Evolutionary conservation across 2,113 vertebrate species (phyloP).

Genomic region (Colistium nudipinnis): DNA sequence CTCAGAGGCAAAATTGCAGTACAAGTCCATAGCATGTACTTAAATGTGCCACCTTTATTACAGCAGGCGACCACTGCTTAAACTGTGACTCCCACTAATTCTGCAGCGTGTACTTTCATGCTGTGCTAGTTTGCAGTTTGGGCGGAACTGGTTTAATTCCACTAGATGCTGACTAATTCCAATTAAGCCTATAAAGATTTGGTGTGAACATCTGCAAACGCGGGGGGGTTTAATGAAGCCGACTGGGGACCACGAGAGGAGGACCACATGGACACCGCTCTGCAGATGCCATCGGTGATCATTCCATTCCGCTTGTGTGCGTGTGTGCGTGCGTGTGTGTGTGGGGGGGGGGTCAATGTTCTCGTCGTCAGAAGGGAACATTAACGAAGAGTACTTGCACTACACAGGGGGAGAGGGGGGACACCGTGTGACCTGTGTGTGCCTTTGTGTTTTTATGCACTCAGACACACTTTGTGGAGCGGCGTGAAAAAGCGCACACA

Average conservation of each 20-base stretch:
- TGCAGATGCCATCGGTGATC: conserved; percentile 25
- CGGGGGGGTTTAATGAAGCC: conserved; percentile 50
- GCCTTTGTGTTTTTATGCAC: conserved; percentile 31
- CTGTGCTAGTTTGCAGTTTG: conserved; percentile 56
- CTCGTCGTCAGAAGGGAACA: conserved; percentile 11
- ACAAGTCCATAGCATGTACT: not conserved
- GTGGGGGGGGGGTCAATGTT: not conserved
- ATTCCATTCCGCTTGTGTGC: not conserved
- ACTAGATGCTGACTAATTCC: conserved; percentile 69
- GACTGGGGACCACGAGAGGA: conserved; percentile 34
- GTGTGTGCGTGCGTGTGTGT: not conserved
- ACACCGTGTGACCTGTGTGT: conserved; percentile 24
- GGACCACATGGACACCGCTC: conserved; percentile 23
- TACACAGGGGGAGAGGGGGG: conserved; percentile 2
- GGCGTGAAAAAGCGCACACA: conserved; percentile 37
- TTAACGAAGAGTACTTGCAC: conserved; percentile 12
- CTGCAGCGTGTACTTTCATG: conserved; percentile 35
- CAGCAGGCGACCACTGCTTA: conserved; percentile 1
- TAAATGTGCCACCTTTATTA: not conserved
- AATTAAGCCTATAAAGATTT: conserved; percentile 71
- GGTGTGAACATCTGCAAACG: conserved; percentile 64
- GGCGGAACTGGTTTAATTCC: conserved; percentile 60
- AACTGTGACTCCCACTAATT: conserved; percentile 33
- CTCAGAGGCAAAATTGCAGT: not conserved
- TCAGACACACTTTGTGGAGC: conserved; percentile 29